These are phyloP conservation scores for Hyles lineata DNA, from an alignment of 2,888 invertebrate genomes.

Conservation along the genomic window DNA sequence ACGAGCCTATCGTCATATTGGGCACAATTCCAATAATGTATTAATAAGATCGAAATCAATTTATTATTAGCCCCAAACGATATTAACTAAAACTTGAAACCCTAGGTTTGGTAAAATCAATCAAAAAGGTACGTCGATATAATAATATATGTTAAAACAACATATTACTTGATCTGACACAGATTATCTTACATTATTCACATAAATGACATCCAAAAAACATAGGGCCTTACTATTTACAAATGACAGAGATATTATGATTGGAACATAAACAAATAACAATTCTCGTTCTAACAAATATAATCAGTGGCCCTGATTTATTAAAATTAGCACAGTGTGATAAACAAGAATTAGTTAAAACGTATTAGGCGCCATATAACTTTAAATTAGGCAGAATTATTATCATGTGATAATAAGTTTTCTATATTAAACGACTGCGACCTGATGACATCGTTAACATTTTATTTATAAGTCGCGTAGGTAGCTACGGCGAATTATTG, in stretches of 20 bases:
- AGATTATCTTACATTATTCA: too few relatives aligned
- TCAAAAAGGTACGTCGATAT: too few relatives aligned
- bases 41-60: background rate
- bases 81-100: background rate
- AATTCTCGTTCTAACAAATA: background rate
- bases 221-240: too few relatives aligned
- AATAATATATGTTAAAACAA: too few relatives aligned
- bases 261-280: background rate
- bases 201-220: too few relatives aligned
- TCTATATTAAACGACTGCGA: constrained; percentile 7
- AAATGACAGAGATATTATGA: background rate
- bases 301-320: background rate
- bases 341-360: constrained; percentile 11
- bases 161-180: too few relatives aligned
- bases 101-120: too few relatives aligned
- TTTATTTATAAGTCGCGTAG: constrained; percentile 17
- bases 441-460: constrained; percentile 18
- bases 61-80: background rate
- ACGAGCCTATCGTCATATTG: background rate
- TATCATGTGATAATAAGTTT: background rate
- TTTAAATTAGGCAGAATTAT: background rate
- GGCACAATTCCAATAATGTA: background rate
- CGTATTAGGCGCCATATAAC: background rate
- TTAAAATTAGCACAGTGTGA: background rate
- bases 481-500: constrained; percentile 17